Percentiles rank a stretch among this genome's conserved stretches.
Evolutionary conservation across 2,797 vertebrate genomes (phyloP).

Genomic region (Geotrypetes seraphini): DNA sequence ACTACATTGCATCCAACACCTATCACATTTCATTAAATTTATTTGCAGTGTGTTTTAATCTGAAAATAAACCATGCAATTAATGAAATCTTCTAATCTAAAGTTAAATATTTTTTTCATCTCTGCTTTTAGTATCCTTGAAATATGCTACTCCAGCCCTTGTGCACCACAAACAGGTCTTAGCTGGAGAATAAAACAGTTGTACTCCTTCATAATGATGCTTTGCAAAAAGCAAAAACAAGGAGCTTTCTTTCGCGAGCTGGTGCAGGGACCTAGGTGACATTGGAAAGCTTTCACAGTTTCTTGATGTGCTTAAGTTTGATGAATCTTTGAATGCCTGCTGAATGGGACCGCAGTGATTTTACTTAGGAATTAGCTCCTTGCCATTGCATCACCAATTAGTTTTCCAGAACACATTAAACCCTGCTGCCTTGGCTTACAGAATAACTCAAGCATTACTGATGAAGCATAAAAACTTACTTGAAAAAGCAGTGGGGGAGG

Average conservation of each 20-base stretch:
- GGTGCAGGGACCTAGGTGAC: slow-evolving; percentile 35
- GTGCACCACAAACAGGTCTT: no score
- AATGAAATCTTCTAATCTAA: no score
- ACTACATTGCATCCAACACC: no score
- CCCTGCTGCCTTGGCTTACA: slow-evolving; percentile 77
- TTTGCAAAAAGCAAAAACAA: slow-evolving; percentile 43
- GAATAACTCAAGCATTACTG: slow-evolving; percentile 82
- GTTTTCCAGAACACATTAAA: slow-evolving; percentile 79
- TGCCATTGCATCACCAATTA: slow-evolving; percentile 86
- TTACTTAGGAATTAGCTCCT: slow-evolving; percentile 83
- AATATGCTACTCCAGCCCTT: no score
- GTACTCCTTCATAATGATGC: slow-evolving; percentile 25
- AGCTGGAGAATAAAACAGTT: no score
- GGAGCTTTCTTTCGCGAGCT: slow-evolving; percentile 27
- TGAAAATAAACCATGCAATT: no score
- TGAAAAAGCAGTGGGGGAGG: slow-evolving; percentile 76
- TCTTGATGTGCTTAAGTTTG: slow-evolving; percentile 50
- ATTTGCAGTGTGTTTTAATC: no score
- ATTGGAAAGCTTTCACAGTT: slow-evolving; percentile 49
- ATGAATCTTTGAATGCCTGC: slow-evolving; percentile 78
- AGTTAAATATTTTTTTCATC: no score
- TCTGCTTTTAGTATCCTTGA: no score
- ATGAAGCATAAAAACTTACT: slow-evolving; percentile 96
- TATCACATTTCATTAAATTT: no score
- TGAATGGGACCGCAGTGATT: slow-evolving; percentile 81